Evolutionary conservation across 2,797 vertebrate species (phyloP).

Genomic region (Astyanax mexicanus): DNA sequence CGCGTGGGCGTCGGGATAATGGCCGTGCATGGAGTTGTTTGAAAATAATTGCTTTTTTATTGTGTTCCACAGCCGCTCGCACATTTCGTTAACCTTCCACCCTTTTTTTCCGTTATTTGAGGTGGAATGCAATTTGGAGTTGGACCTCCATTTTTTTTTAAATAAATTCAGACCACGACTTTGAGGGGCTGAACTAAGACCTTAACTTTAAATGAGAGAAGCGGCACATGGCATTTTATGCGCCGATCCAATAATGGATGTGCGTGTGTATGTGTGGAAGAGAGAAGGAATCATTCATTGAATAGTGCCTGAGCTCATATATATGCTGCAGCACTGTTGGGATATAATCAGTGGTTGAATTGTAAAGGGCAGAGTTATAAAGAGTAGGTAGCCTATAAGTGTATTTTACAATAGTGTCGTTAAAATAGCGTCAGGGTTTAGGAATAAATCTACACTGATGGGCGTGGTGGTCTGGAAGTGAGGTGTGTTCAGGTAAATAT

Average conservation of each 20-base stretch:
- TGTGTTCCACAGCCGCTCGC: conserved; percentile 21
- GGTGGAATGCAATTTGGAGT: conserved; percentile 43
- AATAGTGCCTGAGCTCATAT: background rate
- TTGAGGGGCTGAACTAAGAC: conserved; percentile 17
- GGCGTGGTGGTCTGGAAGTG: no score
- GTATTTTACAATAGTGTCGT: no score
- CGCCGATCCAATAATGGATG: background rate
- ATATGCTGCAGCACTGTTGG: no score
- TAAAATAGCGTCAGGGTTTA: no score
- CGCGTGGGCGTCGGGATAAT: conserved; percentile 41
- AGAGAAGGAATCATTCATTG: background rate
- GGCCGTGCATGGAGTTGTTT: conserved; percentile 35
- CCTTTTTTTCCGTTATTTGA: conserved; percentile 36
- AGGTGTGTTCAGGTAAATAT: no score
- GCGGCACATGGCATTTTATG: background rate
- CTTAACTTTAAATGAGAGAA: conserved; percentile 28
- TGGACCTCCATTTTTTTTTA: conserved; percentile 27
- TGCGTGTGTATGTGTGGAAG: background rate
- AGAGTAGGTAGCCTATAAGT: no score
- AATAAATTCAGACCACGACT: conserved; percentile 30
- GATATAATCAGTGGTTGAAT: background rate
- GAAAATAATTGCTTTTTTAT: conserved; percentile 60
- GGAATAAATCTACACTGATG: no score
- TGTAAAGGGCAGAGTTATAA: no score
- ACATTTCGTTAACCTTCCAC: conserved; percentile 51